phyloP scores from a whole-genome alignment of 2,797 vertebrate species.

The Scomberomorus guttatus region DNA sequence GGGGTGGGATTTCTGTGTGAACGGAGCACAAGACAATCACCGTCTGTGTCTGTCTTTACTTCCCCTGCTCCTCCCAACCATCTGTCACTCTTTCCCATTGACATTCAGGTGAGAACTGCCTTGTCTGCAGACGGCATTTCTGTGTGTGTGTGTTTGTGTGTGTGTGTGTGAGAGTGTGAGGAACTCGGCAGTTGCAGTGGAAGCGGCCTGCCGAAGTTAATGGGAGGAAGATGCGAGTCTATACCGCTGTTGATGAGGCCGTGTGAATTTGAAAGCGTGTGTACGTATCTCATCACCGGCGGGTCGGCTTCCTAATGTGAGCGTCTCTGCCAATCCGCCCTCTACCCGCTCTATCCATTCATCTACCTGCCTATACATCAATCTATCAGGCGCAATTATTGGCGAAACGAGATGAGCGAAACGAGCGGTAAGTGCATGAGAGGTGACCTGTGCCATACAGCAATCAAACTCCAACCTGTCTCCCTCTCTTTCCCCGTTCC shows the following conservation, averaged over 20 bases:
- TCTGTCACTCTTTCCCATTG: slow-evolving; percentile 59
- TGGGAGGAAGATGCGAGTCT: slow-evolving; percentile 30
- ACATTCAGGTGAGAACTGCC: slow-evolving; percentile 71
- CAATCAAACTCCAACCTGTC: slow-evolving; percentile 66
- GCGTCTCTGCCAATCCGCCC: slow-evolving; percentile 29
- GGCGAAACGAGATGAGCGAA: slow-evolving; percentile 60
- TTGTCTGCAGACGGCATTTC: slow-evolving; percentile 28
- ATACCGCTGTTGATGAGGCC: slow-evolving; percentile 41
- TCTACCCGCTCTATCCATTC: slow-evolving; percentile 39
- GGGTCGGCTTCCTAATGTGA: slow-evolving; percentile 11
- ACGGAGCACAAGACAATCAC: slow-evolving; percentile 4
- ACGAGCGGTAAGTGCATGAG: slow-evolving; percentile 71
- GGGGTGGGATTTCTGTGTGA: neutral
- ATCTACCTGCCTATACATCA: slow-evolving; percentile 56
- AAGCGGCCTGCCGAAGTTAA: slow-evolving; percentile 30
- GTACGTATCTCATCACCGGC: slow-evolving; percentile 33
- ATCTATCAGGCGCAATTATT: slow-evolving; percentile 69
- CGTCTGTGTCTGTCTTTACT: slow-evolving; percentile 36
- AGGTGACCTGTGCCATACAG: slow-evolving; percentile 67
- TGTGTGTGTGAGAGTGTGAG: neutral
- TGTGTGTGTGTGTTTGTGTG: neutral
- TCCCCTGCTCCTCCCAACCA: slow-evolving; percentile 54
- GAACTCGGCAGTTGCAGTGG: slow-evolving; percentile 14
- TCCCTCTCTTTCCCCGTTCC: slow-evolving; percentile 17
- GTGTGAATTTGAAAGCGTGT: slow-evolving; percentile 29